Conservation (phyloP, 2,888 invertebrate genomes). For the Agrotis clavis region DNA sequence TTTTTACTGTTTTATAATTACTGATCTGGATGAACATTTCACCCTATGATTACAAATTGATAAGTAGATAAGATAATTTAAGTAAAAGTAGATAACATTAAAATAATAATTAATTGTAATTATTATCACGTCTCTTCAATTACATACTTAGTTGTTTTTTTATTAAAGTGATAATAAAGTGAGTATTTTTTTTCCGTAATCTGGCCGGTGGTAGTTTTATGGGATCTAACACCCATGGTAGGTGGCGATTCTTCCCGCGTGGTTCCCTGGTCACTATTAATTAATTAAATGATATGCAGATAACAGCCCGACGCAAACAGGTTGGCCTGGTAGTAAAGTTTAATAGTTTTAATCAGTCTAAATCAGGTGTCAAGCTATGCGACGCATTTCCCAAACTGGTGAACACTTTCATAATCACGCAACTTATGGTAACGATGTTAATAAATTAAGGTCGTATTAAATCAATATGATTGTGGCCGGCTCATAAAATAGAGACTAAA, state of each 20-base stretch:
- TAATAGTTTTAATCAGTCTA: constrained; percentile 54
- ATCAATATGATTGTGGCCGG: constrained; percentile 70
- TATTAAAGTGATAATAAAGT: constrained; percentile 69
- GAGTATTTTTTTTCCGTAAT: constrained; percentile 30
- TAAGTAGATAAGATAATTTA: background rate
- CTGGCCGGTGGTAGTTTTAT: constrained; percentile 31
- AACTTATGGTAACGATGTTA: constrained; percentile 72
- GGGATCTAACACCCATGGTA: constrained; percentile 35
- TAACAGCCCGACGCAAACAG: constrained; percentile 48
- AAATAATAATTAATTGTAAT: constrained; percentile 76
- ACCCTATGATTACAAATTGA: no score
- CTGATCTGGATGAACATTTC: no score
- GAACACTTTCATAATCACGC: constrained; percentile 61
- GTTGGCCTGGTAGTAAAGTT: constrained; percentile 51
- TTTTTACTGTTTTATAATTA: no score
- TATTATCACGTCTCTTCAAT: constrained; percentile 73
- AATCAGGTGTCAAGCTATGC: constrained; percentile 60
- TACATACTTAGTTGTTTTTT: constrained; percentile 68
- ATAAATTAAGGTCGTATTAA: constrained; percentile 73
- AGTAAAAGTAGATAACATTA: constrained; percentile 28
- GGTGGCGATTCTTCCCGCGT: constrained; percentile 13
- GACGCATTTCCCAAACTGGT: constrained; percentile 57
- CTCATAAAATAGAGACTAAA: constrained; percentile 75
- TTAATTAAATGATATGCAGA: constrained; percentile 50
- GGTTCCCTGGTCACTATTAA: constrained; percentile 42